These are phyloP conservation scores for Amphipoea lucens DNA, from an alignment of 2,888 invertebrate genomes.

Conservation along the genomic window DNA sequence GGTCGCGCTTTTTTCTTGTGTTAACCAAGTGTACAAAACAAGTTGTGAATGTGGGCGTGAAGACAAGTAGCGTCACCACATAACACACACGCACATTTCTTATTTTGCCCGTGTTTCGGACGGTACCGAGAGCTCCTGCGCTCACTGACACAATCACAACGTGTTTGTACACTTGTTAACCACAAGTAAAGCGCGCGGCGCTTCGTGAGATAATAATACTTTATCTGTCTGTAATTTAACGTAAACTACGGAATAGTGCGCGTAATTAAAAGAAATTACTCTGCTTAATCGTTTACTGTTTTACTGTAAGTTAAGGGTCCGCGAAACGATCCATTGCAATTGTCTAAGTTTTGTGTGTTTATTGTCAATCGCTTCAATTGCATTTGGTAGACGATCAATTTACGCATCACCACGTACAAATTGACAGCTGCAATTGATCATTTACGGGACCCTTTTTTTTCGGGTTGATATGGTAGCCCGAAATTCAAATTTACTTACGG, in stretches of 20 bases:
- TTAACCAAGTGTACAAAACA: neutral
- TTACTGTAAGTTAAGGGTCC: neutral
- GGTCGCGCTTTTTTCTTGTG: neutral
- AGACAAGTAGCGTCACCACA: too few relatives aligned
- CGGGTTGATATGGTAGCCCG: too few relatives aligned
- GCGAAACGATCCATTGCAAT: neutral
- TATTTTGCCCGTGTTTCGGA: neutral
- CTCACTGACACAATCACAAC: neutral
- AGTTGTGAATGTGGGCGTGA: neutral
- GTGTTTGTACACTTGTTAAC: neutral
- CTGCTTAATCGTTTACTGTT: neutral
- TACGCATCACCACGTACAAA: neutral
- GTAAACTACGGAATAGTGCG: neutral
- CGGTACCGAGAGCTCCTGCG: neutral
- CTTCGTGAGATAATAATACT: neutral
- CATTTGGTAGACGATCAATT: neutral
- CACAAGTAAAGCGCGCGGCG: neutral
- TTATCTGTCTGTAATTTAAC: neutral
- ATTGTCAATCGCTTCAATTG: neutral
- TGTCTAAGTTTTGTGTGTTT: neutral
- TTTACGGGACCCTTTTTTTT: neutral
- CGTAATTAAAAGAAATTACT: neutral
- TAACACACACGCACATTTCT: neutral
- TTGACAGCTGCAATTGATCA: neutral
- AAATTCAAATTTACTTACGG: too few relatives aligned